Evolutionary conservation across 2,888 invertebrate species (phyloP).

Genomic region (Cheilosia soror): DNA sequence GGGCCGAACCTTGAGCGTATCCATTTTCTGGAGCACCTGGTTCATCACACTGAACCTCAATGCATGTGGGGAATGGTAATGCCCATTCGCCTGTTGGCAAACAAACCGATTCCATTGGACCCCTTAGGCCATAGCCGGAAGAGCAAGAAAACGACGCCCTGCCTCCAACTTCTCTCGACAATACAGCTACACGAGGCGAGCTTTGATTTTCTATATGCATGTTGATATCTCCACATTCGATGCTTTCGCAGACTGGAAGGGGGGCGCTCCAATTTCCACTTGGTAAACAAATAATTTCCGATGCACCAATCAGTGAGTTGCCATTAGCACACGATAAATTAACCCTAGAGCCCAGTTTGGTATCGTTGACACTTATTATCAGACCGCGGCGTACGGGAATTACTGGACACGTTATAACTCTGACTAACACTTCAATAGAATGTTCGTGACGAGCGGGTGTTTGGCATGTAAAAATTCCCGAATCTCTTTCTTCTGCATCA

Average conservation of each 20-base stretch:
- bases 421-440: slow-evolving; percentile 91
- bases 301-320: slow-evolving; percentile 91
- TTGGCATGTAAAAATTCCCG: slow-evolving; percentile 92
- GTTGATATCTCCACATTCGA: slow-evolving; percentile 92
- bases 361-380: slow-evolving; percentile 89
- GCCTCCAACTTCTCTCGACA: slow-evolving; percentile 92
- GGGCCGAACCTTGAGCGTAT: slow-evolving; percentile 90
- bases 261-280: slow-evolving; percentile 94
- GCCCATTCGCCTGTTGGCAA: slow-evolving; percentile 92
- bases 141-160: slow-evolving; percentile 92
- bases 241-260: slow-evolving; percentile 93
- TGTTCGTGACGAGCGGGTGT: slow-evolving; percentile 93
- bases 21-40: slow-evolving; percentile 91
- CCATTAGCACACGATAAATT: slow-evolving; percentile 91
- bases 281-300: slow-evolving; percentile 90
- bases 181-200: slow-evolving; percentile 88
- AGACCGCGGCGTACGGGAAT: slow-evolving; percentile 90
- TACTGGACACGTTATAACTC: slow-evolving; percentile 91
- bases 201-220: slow-evolving; percentile 85
- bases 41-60: slow-evolving; percentile 92
- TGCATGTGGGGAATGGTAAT: slow-evolving; percentile 89
- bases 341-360: slow-evolving; percentile 90
- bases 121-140: slow-evolving; percentile 90
- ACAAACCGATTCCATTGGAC: slow-evolving; percentile 90
- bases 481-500: slow-evolving; percentile 92